Conservation (phyloP, 2,113 vertebrate genomes). For the Epinephelus lanceolatus region DNA sequence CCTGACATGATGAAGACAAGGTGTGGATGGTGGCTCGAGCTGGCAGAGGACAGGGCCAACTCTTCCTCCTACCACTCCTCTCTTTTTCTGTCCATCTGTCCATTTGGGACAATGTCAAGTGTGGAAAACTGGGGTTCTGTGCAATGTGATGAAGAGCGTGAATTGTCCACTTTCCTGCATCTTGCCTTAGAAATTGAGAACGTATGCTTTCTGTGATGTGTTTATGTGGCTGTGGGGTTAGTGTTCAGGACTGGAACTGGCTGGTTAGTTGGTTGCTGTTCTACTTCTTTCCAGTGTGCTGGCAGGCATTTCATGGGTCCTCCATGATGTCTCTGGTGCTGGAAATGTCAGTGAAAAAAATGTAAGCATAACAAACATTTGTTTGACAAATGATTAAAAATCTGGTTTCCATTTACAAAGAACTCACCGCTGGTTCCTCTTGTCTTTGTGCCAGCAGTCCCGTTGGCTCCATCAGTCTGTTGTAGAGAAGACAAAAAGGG, state of each 20-base stretch:
- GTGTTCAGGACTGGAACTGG: neutral
- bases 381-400: neutral
- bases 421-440: slow-evolving; percentile 31
- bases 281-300: slow-evolving; percentile 31
- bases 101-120: slow-evolving; percentile 38
- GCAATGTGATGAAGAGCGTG: neutral
- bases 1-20: slow-evolving; percentile 6
- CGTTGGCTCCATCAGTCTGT: slow-evolving; percentile 31
- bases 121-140: slow-evolving; percentile 30
- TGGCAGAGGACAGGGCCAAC: slow-evolving; percentile 23
- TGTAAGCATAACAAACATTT: neutral
- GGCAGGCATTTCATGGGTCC: slow-evolving; percentile 58
- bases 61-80: slow-evolving; percentile 24
- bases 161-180: neutral
- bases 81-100: slow-evolving; percentile 36
- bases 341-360: slow-evolving; percentile 6
- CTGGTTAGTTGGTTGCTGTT: neutral
- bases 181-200: neutral
- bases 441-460: neutral
- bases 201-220: slow-evolving; percentile 7
- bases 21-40: slow-evolving; percentile 15
- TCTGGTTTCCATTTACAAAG: neutral
- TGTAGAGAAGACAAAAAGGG: neutral
- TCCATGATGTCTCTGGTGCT: slow-evolving; percentile 55
- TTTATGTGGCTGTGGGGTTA: neutral